Percentiles rank a stretch among this genome's conserved stretches.
Evolutionary conservation across 2,113 vertebrate genomes (phyloP).

Genomic region (Gobio gobio): DNA sequence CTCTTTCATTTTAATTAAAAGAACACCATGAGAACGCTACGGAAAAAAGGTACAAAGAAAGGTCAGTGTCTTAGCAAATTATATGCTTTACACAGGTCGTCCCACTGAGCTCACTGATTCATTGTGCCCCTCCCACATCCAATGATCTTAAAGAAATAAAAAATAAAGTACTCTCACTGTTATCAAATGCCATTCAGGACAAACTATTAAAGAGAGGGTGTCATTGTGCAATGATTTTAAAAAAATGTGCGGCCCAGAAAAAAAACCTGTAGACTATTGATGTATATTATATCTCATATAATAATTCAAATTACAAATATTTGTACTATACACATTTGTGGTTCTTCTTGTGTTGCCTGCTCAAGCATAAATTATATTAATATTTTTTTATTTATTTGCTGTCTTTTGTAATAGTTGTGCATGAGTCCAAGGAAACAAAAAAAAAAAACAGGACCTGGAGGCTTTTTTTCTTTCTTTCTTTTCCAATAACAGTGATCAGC

Average conservation of each 20-base stretch:
- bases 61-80: slow-evolving; percentile 54
- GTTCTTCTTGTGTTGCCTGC: not conserved
- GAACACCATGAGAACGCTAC: slow-evolving; percentile 50
- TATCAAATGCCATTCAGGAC: slow-evolving; percentile 3
- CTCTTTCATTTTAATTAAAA: slow-evolving; percentile 64
- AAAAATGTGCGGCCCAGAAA: not conserved
- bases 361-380: not conserved
- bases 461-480: too few relatives aligned
- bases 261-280: not conserved
- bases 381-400: not conserved
- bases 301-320: not conserved
- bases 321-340: not conserved
- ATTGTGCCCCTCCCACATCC: slow-evolving; percentile 24
- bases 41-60: slow-evolving; percentile 58
- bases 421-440: not conserved
- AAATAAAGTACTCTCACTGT: not conserved
- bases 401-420: not conserved
- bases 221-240: not conserved
- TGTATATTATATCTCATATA: not conserved
- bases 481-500: too few relatives aligned
- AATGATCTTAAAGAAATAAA: slow-evolving; percentile 29
- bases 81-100: slow-evolving; percentile 44
- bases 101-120: slow-evolving; percentile 33
- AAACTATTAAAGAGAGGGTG: not conserved
- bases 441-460: too few relatives aligned